Evolutionary conservation across 2,888 invertebrate genomes (phyloP), one percentile per base, ranked within the genome.

Genomic region (Acheta domesticus): DNA sequence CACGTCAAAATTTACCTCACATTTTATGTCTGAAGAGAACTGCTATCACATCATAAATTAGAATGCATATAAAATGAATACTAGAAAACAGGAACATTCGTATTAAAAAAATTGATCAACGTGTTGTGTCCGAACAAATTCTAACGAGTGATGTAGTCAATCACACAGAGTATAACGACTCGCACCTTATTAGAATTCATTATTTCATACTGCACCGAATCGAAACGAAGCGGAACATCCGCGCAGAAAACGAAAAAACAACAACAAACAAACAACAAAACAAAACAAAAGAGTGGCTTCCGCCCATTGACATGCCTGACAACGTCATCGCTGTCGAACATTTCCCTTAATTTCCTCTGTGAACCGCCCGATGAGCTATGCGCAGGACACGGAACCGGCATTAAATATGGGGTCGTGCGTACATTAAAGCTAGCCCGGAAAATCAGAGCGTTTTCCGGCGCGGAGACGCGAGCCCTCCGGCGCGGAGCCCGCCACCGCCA

Each of bases 331-430:
- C 62, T 62, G 62, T 62, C 62, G 16, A 62, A 62, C 62, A 62
- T 62, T 62, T 62, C 62, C 62, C 62, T 62, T 62, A 62, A 62
- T 62, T 62, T 62, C 62, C 62, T 62, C 62, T 62, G 16, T 4
- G 62, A 62, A 12, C 8, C 62, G 62, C n/a, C 62, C 62, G 62
- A 62, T n/a, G 16, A n/a, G 62, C 14, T 19, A n/a, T 11, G 62
- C 62, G n/a, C n/a, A n/a, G 62, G 62, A 62, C 62, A 62, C 62
- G 62, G 62, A 62, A 62, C 62, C 62, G 62, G 16, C 62, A 62
- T 62, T 62, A 62, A 62, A 62, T 62, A 62, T 62, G 62, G 62
- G 16, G 16, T 12, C 62, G n/a, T 8, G 62, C 16, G 62, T 62
- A 12, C 62, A 62, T 62, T 62, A 62, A 62, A 62, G 16, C 16